Base-by-base conservation (phyloP, 2,888 invertebrate genomes). In the Tolmerus cingulatus region DNA sequence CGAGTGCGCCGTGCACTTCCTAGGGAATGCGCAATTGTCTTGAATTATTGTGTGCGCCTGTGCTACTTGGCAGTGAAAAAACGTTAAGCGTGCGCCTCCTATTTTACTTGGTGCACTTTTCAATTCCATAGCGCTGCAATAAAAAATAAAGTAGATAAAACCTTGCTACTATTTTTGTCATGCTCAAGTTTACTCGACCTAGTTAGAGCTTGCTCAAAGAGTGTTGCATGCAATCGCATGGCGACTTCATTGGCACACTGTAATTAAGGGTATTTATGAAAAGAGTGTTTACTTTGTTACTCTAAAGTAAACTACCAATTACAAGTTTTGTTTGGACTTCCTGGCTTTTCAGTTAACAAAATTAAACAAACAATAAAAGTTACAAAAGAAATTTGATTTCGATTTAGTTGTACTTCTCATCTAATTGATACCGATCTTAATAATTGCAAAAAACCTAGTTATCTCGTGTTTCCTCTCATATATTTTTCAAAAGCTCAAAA, bases 131-230 rank as follows among this genome's bases (percentile, higher is more conserved):
- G 12, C 19, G 51, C 51, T 51, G 27, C 27, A 66, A 66, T 66
- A 66, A 66, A 66, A 66, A 66, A 66, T 27, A 23, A 23, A 66
- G 23, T 66, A 66, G 19, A 66, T 66, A 66, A 66, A 66, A 66
- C 66, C 66, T 76, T 76, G 76, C 37, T 76, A 37, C 76, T 76
- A 76, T 76, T 76, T 76, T 76, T 76, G 37, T 76, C 37, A n/a
- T 14, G 34, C 37, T 5, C 76, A 76, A 76, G 76, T 76, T 76
- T 76, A 37, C 37, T n/a, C 76, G 76, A 76, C 76, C 76, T 76
- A 76, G 27, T 76, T 76, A n/a, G 27, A 66, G 66, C 2, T 66
- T 8, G 66, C 27, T 27, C 7, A 66, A 23, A 66, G 7, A 19
- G 66, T 66, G 12, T 23, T 23, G 66, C 66, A 66, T 23, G 66